A percentile compares a stretch with the other conserved stretches of the same genome.
These are phyloP conservation scores for Chrosomus eos DNA, from an alignment of 2,797 vertebrate genomes.

Conservation along the genomic window DNA sequence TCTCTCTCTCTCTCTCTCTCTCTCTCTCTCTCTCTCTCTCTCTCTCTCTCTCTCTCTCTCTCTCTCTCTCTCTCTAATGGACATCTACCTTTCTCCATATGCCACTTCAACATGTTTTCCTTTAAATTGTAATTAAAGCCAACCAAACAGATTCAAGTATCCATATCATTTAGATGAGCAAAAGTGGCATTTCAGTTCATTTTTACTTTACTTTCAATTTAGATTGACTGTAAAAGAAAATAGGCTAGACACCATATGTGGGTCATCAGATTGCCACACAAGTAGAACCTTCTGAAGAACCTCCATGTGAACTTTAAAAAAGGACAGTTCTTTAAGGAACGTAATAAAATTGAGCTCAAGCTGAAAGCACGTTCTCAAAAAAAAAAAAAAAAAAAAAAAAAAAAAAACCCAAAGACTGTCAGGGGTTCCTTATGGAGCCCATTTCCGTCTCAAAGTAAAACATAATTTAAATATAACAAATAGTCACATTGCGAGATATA, in stretches of 20 bases:
- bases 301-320: neutral
- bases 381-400: too few relatives aligned
- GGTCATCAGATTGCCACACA: neutral
- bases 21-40: slow-evolving; percentile 6
- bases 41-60: neutral
- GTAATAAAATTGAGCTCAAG: neutral
- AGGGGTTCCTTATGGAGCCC: neutral
- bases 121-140: slow-evolving; percentile 25
- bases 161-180: slow-evolving; percentile 4
- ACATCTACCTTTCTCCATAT: slow-evolving; percentile 16
- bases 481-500: neutral
- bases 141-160: slow-evolving; percentile 30
- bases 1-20: neutral
- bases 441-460: neutral
- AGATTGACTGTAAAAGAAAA: neutral
- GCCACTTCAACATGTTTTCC: slow-evolving; percentile 30
- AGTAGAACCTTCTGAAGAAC: neutral
- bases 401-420: neutral
- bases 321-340: neutral
- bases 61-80: neutral
- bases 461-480: neutral
- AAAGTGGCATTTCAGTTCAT: neutral
- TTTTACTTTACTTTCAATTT: neutral
- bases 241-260: neutral
- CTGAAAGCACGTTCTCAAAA: neutral